Evolutionary conservation across 1,140 invertebrate genomes (phyloP).

Genomic region (Drosophila simulans): DNA sequence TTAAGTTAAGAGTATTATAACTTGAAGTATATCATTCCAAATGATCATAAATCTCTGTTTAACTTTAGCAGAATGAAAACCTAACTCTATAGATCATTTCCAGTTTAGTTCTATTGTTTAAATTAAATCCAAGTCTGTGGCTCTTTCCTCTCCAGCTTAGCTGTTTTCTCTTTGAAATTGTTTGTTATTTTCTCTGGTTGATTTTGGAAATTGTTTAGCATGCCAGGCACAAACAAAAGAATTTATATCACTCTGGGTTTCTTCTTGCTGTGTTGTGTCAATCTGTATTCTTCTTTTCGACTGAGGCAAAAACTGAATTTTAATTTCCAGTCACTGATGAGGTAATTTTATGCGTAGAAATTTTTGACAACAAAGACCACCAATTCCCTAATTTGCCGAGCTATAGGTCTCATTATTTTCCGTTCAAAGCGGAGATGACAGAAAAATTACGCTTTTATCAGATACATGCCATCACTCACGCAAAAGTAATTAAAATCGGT

Average conservation of each 20-base stretch:
- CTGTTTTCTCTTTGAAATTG: constrained; percentile 43
- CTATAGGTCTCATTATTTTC: constrained; percentile 60
- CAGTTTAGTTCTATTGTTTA: constrained; percentile 23
- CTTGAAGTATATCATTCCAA: too few species aligned
- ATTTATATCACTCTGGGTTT: constrained; percentile 73
- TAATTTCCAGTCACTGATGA: constrained; percentile 72
- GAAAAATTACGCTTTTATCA: constrained; percentile 56
- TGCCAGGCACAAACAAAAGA: constrained; percentile 76
- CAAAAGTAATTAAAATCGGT: constrained; percentile 59
- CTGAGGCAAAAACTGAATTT: constrained; percentile 67
- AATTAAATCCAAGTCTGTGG: constrained; percentile 9
- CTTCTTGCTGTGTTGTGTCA: constrained; percentile 4
- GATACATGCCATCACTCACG: constrained; percentile 43
- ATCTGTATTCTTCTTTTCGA: constrained; percentile 43
- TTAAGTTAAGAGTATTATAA: background rate
- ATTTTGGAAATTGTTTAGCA: constrained; percentile 71
- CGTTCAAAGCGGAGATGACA: constrained; percentile 37
- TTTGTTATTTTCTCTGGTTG: constrained; percentile 53
- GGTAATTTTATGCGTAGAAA: constrained; percentile 77
- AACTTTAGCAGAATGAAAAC: background rate
- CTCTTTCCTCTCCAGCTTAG: constrained; percentile 20
- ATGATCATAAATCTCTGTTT: constrained; percentile 11
- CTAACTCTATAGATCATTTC: background rate
- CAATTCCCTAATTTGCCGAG: constrained; percentile 55
- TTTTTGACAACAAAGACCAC: constrained; percentile 41